Evolutionary conservation across 2,797 vertebrate genomes (phyloP).

Genomic region (Sebastes cheni): DNA sequence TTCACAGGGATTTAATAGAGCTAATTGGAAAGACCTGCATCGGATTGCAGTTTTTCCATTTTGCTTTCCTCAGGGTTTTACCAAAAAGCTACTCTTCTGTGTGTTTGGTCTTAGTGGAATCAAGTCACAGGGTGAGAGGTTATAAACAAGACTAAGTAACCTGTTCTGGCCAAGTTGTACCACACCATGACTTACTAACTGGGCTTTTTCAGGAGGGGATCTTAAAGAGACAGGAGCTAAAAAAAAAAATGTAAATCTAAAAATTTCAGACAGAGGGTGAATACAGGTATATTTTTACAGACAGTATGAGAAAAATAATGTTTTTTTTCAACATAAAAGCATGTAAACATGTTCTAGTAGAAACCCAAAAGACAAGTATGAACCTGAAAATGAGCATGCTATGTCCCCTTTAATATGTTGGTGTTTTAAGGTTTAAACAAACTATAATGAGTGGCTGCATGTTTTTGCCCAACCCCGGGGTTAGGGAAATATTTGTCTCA

Average conservation of each 20-base stretch:
- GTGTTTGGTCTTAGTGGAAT: slow-evolving; percentile 21
- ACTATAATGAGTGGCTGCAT: not conserved
- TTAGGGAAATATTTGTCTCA: not conserved
- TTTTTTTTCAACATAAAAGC: not conserved
- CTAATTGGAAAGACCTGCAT: slow-evolving; percentile 48
- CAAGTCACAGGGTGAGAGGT: slow-evolving; percentile 3
- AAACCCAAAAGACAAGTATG: not conserved
- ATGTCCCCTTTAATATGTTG: not conserved
- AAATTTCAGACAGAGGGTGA: not conserved
- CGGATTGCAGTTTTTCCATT: slow-evolving; percentile 31
- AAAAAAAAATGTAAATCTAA: too few species aligned
- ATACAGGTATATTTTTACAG: not conserved
- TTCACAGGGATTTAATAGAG: slow-evolving; percentile 33
- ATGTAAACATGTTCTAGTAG: not conserved
- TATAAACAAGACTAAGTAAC: not conserved
- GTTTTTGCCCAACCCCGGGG: not conserved
- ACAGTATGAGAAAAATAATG: not conserved
- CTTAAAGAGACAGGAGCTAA: not conserved
- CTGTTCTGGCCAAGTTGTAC: not conserved
- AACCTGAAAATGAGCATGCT: not conserved
- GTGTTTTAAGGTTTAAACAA: not conserved
- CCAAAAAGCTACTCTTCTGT: not conserved
- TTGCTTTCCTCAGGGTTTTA: slow-evolving; percentile 1
- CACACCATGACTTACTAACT: not conserved
- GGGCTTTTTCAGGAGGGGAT: not conserved